Conservation (phyloP, 2,797 vertebrate species). For the Malurus leucopterus region DNA sequence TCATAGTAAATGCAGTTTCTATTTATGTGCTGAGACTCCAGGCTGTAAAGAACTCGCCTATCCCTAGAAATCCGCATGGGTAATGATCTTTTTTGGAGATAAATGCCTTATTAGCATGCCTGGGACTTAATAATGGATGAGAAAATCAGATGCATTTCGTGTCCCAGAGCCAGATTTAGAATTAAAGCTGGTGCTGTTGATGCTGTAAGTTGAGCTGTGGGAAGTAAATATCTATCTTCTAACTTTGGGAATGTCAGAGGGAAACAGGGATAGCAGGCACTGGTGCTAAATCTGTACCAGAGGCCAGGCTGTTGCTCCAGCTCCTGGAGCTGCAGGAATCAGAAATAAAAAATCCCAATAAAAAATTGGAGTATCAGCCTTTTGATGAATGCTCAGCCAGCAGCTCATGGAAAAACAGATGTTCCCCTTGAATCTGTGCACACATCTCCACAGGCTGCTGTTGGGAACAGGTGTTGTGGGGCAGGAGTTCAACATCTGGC, state of each 20-base stretch:
- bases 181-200: neutral
- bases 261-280: neutral
- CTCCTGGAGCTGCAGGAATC: neutral
- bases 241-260: neutral
- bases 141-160: neutral
- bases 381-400: neutral
- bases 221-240: neutral
- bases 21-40: neutral
- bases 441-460: accelerated
- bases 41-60: neutral
- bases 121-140: neutral
- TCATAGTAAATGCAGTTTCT: neutral
- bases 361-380: neutral
- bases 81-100: neutral
- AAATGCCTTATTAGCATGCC: neutral
- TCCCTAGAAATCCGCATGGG: neutral
- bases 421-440: neutral
- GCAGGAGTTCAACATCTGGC: neutral
- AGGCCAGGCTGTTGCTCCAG: neutral
- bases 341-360: neutral
- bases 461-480: neutral
- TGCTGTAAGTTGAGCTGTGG: neutral
- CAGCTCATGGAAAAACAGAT: neutral
- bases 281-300: neutral
- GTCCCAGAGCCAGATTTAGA: neutral